Conservation (phyloP, 2,113 vertebrate species). For the Phalacrocorax brasilianus region DNA sequence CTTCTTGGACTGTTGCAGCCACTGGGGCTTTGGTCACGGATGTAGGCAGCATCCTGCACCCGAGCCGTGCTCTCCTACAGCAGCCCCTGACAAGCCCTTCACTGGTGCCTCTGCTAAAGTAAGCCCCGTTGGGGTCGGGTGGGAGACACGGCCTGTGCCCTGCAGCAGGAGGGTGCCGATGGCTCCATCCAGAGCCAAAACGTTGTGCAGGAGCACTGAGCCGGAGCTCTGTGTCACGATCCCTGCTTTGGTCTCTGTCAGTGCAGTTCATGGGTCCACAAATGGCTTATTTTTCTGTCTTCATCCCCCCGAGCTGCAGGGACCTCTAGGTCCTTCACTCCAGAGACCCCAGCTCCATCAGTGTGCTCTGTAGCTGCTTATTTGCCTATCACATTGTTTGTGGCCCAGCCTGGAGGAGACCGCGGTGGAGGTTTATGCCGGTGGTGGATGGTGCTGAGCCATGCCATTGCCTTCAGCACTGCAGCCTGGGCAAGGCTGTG, state of each 20-base stretch:
- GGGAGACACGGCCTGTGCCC: neutral
- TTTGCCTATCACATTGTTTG: neutral
- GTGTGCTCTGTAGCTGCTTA: neutral
- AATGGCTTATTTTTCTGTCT: neutral
- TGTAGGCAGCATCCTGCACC: fast-evolving
- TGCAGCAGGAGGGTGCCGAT: neutral
- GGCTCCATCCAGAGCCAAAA: fast-evolving
- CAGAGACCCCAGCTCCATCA: neutral
- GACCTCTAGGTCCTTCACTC: neutral
- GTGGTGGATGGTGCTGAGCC: neutral
- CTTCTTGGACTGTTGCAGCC: neutral
- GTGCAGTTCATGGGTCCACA: neutral
- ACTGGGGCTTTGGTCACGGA: fast-evolving
- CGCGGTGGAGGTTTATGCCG: fast-evolving
- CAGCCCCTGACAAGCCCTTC: fast-evolving
- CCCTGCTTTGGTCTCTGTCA: neutral
- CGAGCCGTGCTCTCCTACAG: fast-evolving
- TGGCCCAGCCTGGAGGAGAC: neutral
- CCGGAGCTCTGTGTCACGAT: fast-evolving
- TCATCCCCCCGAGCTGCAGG: fast-evolving
- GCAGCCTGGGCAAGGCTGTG: neutral
- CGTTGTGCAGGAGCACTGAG: neutral
- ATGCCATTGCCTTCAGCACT: fast-evolving
- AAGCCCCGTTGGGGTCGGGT: fast-evolving
- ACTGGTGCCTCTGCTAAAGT: neutral